These are phyloP conservation scores for Latrodectus hesperus DNA, from an alignment of 2,888 invertebrate species.

Conservation along the genomic window DNA sequence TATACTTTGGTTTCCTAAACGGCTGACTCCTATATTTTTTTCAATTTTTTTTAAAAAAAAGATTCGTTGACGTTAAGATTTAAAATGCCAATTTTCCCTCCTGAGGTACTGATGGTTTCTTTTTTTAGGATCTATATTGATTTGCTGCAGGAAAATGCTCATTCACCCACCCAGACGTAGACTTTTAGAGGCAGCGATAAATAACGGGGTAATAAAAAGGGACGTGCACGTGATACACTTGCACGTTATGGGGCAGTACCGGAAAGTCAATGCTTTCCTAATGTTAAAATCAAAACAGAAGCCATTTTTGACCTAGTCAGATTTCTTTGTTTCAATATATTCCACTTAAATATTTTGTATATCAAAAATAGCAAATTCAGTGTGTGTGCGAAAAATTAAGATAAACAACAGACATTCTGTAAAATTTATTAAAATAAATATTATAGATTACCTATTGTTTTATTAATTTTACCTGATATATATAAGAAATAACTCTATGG, in stretches of 20 bases:
- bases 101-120: not conserved
- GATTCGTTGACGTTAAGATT: slow-evolving; percentile 3
- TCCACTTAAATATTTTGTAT: too few species aligned
- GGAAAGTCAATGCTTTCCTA: not conserved
- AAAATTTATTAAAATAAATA: too few species aligned
- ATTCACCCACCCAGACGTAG: slow-evolving; percentile 2
- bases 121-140: slow-evolving; percentile 13
- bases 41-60: not conserved
- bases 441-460: too few species aligned
- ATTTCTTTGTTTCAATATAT: not conserved
- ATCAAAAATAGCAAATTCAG: too few species aligned
- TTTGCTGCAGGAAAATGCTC: slow-evolving; percentile 4
- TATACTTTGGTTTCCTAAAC: slow-evolving; percentile 7
- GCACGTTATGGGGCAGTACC: slow-evolving; percentile 17
- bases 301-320: not conserved
- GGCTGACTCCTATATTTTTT: not conserved
- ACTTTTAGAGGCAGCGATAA: slow-evolving; percentile 30
- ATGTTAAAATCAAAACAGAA: not conserved
- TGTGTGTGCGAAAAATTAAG: too few species aligned
- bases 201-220: slow-evolving; percentile 33
- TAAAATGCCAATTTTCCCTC: slow-evolving; percentile 30
- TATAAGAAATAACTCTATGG: too few species aligned
- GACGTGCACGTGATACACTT: slow-evolving; percentile 24
- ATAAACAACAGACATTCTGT: too few species aligned
- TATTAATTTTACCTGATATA: too few species aligned